Evolutionary conservation across 2,113 vertebrate species (phyloP).

Genomic region (Conger conger): DNA sequence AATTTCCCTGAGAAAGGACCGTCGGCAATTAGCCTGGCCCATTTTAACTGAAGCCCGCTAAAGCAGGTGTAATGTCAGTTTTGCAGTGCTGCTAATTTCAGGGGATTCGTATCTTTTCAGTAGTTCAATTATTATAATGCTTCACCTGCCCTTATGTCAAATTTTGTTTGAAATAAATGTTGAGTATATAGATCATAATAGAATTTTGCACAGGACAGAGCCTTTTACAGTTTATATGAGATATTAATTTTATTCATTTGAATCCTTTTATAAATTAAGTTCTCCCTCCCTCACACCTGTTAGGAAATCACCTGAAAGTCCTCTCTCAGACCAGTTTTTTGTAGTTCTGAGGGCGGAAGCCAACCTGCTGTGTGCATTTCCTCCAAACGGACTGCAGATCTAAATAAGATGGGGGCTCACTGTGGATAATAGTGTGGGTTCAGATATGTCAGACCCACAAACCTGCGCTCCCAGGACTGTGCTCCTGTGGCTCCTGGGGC

Average conservation of each 20-base stretch:
- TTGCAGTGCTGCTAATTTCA: not conserved
- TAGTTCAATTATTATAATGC: not conserved
- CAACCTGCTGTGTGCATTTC: not conserved
- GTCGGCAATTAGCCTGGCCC: not conserved
- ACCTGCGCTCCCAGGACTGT: no score
- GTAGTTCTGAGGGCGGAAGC: no score
- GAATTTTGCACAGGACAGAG: no score
- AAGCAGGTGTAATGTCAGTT: not conserved
- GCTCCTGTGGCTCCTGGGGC: no score
- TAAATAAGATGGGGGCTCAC: not conserved
- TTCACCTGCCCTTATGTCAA: not conserved
- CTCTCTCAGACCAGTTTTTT: not conserved
- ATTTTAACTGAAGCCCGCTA: conserved; percentile 15
- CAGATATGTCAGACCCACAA: not conserved
- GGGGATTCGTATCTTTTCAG: not conserved
- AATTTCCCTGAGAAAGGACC: conserved; percentile 16
- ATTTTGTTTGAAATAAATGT: not conserved
- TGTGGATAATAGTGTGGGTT: not conserved
- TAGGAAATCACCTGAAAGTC: not conserved
- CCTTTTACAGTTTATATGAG: no score
- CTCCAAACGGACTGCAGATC: not conserved
- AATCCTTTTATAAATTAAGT: no score
- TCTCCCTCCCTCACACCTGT: not conserved
- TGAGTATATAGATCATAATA: no score
- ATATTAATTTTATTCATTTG: no score